Conservation (phyloP, 1,140 invertebrate genomes). For the Sarcophaga bullata region DNA sequence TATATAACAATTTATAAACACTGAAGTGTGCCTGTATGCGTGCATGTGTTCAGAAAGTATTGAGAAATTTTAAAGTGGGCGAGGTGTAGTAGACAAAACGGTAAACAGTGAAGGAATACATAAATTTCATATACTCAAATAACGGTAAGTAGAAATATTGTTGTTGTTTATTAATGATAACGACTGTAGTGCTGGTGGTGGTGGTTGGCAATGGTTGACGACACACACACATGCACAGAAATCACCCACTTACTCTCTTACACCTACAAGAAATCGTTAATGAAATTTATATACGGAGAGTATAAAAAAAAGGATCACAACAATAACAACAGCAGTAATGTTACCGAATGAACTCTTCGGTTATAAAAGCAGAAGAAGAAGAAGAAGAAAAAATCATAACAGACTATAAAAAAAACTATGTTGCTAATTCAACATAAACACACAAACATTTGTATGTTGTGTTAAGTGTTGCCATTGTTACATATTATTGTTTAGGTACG, state of each 20-base stretch:
- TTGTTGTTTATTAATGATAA: neutral
- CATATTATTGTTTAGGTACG: too few species aligned
- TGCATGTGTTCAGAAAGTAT: neutral
- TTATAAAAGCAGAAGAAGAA: too few species aligned
- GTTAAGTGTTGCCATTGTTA: too few species aligned
- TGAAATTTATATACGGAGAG: neutral
- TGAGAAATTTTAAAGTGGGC: neutral
- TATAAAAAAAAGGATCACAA: neutral
- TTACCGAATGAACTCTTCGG: neutral
- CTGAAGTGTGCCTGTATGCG: neutral
- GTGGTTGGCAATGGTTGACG: neutral
- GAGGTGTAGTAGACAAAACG: neutral
- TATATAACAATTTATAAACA: neutral
- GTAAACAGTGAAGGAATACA: neutral
- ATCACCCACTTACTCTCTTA: too few species aligned
- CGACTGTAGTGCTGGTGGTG: neutral
- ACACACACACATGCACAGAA: neutral
- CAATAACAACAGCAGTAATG: neutral
- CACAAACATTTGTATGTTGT: too few species aligned
- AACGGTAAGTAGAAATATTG: neutral
- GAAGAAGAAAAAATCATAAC: too few species aligned
- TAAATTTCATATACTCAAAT: neutral
- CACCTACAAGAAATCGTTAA: neutral
- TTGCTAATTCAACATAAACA: too few species aligned
- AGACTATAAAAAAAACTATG: too few species aligned